These are phyloP conservation scores for Archivesica marissinica DNA, from an alignment of 1,140 invertebrate species.

Conservation along the genomic window DNA sequence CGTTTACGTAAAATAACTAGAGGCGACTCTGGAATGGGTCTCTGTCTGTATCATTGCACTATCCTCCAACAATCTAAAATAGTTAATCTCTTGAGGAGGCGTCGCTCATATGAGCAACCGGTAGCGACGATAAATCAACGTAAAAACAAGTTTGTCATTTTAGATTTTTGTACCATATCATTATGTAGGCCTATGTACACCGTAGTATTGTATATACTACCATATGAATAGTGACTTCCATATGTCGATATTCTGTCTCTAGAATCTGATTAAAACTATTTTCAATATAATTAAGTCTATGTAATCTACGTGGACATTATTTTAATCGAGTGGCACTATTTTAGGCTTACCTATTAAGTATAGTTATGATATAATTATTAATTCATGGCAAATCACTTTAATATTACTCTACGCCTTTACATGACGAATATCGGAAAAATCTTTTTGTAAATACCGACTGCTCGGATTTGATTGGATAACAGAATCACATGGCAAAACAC, in stretches of 20 bases:
- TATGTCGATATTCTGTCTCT: neutral
- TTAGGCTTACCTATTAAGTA: too few species aligned
- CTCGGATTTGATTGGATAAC: conserved; percentile 10
- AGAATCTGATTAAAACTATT: neutral
- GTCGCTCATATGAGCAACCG: too few species aligned
- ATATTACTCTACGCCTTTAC: conserved; percentile 23
- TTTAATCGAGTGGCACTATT: too few species aligned
- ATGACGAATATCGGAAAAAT: conserved; percentile 52
- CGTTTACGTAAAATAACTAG: too few species aligned
- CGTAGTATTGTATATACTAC: neutral
- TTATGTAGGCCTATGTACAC: neutral
- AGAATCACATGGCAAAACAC: conserved; percentile 38
- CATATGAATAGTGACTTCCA: neutral
- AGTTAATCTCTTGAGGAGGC: too few species aligned
- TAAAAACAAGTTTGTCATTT: too few species aligned
- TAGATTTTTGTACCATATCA: too few species aligned
- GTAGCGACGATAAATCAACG: too few species aligned
- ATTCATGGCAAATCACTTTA: conserved; percentile 28
- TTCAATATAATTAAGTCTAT: neutral
- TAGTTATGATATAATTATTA: conserved; percentile 12
- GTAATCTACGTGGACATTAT: too few species aligned
- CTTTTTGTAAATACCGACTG: conserved; percentile 52
- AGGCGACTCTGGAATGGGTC: too few species aligned
- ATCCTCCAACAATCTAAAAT: too few species aligned
- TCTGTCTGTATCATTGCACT: too few species aligned